phyloP scores from a whole-genome alignment of 2,888 invertebrate genomes.

The Polymixis lichenea region DNA sequence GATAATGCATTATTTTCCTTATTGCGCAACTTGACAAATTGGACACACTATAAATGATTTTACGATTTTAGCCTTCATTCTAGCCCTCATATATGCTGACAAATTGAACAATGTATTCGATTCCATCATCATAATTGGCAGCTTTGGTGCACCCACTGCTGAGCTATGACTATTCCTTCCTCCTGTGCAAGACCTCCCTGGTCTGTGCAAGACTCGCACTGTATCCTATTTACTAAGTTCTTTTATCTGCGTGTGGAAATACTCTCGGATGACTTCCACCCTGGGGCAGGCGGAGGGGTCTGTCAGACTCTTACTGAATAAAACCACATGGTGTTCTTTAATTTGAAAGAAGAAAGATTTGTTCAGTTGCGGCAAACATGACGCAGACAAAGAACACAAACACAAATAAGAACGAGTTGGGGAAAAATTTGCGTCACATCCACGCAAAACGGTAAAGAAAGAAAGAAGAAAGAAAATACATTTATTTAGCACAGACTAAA shows the following conservation, averaged over 20 bases:
- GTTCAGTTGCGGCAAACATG: too few species aligned
- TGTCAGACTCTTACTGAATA: neutral
- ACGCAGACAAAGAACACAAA: too few species aligned
- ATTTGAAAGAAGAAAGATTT: too few species aligned
- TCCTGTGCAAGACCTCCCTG: too few species aligned
- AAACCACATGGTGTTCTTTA: neutral
- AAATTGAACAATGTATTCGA: neutral
- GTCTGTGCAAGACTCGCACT: neutral
- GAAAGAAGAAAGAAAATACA: too few species aligned
- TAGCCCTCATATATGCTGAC: neutral
- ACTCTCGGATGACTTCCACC: neutral
- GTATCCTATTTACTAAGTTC: neutral
- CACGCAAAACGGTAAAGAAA: too few species aligned
- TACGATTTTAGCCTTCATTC: neutral
- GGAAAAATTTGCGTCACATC: too few species aligned
- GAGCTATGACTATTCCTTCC: too few species aligned
- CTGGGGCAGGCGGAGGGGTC: neutral
- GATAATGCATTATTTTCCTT: neutral
- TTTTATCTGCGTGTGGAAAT: too few species aligned
- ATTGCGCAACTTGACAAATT: constrained; percentile 2
- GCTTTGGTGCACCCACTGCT: neutral
- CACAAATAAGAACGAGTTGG: too few species aligned
- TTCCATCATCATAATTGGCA: neutral
- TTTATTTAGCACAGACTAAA: too few species aligned
- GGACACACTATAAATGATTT: neutral